Conservation (phyloP, 2,888 invertebrate genomes). For the Tiliacea aurago region DNA sequence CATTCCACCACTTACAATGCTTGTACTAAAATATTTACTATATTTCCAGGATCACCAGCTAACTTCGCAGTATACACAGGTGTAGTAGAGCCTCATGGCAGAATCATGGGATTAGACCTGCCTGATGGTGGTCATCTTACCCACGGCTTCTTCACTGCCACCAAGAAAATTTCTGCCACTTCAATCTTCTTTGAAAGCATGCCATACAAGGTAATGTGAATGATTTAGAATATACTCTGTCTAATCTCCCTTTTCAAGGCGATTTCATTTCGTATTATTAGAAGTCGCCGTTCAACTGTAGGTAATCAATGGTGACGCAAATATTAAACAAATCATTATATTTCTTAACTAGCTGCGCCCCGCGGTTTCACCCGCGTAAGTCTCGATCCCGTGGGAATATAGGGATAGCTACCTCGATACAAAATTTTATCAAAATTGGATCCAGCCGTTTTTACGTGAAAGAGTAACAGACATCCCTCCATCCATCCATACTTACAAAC, state of each 20-base stretch:
- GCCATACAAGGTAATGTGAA: slow-evolving; percentile 96
- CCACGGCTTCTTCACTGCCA: slow-evolving; percentile 97
- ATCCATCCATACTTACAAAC: too few species aligned
- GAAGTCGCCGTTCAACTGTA: neutral
- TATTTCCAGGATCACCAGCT: slow-evolving; percentile 94
- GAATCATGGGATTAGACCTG: slow-evolving; percentile 99
- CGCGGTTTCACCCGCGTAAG: too few species aligned
- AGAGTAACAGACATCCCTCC: too few species aligned
- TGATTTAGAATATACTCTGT: neutral
- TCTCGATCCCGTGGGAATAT: too few species aligned
- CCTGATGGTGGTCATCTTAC: slow-evolving; percentile 99
- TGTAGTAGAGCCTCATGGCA: slow-evolving; percentile 96
- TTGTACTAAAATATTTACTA: slow-evolving; percentile 1
- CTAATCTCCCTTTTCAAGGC: slow-evolving; percentile 1
- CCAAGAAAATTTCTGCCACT: slow-evolving; percentile 98
- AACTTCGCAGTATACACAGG: slow-evolving; percentile 99
- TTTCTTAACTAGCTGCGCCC: slow-evolving; percentile 24
- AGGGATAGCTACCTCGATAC: too few species aligned
- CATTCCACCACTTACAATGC: neutral
- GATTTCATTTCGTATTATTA: slow-evolving; percentile 2
- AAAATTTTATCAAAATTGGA: too few species aligned
- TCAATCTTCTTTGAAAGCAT: slow-evolving; percentile 99
- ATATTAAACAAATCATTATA: neutral
- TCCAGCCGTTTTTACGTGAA: too few species aligned
- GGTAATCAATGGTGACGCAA: neutral